A percentile compares a stretch with the other conserved stretches of the same genome.
Evolutionary conservation across 2,888 invertebrate genomes (phyloP).

Genomic region (Trichopria drosophilae): DNA sequence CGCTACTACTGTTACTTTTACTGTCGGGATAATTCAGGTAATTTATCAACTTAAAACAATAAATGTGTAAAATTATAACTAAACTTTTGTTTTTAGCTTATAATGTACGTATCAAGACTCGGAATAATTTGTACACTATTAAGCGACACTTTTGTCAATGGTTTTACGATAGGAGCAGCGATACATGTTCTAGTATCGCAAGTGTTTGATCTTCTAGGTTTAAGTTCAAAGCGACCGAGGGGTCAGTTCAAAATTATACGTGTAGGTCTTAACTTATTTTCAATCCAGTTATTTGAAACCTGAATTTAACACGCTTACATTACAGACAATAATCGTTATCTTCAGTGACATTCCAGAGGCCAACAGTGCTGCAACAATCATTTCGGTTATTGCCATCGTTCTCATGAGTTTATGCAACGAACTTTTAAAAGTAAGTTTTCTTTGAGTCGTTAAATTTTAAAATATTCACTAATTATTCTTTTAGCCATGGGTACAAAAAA

Average conservation of each 20-base stretch:
- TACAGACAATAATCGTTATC: conserved; percentile 66
- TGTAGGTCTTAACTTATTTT: conserved; percentile 54
- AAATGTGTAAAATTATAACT: neutral
- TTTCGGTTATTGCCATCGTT: conserved; percentile 66
- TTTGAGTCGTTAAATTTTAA: conserved; percentile 8
- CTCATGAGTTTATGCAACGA: conserved; percentile 69
- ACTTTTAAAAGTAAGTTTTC: conserved; percentile 63
- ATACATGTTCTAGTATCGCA: conserved; percentile 84
- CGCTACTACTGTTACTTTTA: conserved; percentile 75
- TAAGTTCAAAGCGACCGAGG: conserved; percentile 62
- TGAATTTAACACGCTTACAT: conserved; percentile 28
- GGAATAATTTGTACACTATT: conserved; percentile 77
- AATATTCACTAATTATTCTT: conserved; percentile 32
- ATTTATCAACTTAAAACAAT: conserved; percentile 6
- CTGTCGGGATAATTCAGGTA: conserved; percentile 80
- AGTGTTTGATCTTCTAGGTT: conserved; percentile 66
- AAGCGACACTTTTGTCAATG: conserved; percentile 81
- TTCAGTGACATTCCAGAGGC: conserved; percentile 62
- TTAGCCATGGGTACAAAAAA: conserved; percentile 65
- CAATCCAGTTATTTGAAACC: neutral
- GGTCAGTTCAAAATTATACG: conserved; percentile 66
- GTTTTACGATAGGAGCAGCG: conserved; percentile 87
- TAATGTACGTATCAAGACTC: conserved; percentile 75
- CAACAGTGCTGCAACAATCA: conserved; percentile 66
- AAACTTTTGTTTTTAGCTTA: conserved; percentile 60